Evolutionary conservation across 64 coral and sea anemone species (phyloP), one percentile per base, ranked within the genome.

Genomic region (Pachyseris speciosa): DNA sequence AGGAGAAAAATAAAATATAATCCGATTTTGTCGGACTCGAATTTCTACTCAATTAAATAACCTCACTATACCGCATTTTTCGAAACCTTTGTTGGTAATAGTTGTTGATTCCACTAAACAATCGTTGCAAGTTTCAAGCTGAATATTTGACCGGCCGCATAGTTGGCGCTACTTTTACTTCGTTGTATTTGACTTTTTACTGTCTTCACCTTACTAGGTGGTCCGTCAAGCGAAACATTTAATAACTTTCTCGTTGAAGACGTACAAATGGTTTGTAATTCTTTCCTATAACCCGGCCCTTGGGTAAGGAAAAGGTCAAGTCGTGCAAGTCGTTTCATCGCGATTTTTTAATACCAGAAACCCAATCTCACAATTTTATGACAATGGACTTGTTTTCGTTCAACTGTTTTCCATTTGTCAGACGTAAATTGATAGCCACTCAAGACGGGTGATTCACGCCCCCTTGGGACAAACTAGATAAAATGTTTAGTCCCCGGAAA

Each of bases 331-430:
- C n/a, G n/a, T n/a, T n/a, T 39, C 20, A n/a, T 19, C 77, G 49
- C 44, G n/a, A 17, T 76, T 76, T n/a, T n/a, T n/a, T n/a, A n/a
- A 76, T 61, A 36, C 34, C 22, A 5, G 29, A 57, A 79, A 57
- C 58, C 29, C 48, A 79, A 79, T 79, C 75, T 79, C 37, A 33
- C 47, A 81, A 61, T 81, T 81, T 36, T 63, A 33, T 81, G 77
- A 81, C 77, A 81, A 81, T 81, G 22, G 26, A 63, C 9, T 81
- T 81, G 77, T 81, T 81, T 81, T 51, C 77, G 52, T 16, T 47
- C 52, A 61, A 63, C 77, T 81, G 52, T 63, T 64, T 81, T 63
- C 13, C 13, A 81, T 81, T 81, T 61, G 77, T 12, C 33, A 81
- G 77, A 38, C 53, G 53, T 58, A 81, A 81, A 81, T 60, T 81